A percentile compares a stretch with the other conserved stretches of the same genome.
These are phyloP conservation scores for Cuniculus paca DNA, from an alignment of 2,797 vertebrate species.

Conservation along the genomic window DNA sequence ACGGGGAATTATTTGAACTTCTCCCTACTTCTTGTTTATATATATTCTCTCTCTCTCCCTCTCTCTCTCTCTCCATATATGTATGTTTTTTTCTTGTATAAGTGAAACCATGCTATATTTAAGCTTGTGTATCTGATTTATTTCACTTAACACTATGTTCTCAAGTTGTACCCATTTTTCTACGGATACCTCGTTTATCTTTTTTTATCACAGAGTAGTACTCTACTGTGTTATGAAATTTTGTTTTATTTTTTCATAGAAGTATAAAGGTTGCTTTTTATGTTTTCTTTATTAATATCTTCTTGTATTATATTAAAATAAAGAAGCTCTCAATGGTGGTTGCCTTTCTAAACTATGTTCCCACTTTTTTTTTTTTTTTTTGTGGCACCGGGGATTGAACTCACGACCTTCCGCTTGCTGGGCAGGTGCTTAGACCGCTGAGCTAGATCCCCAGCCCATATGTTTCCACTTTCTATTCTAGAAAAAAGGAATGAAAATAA, in stretches of 20 bases:
- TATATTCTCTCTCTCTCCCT: not conserved
- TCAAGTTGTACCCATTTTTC: not conserved
- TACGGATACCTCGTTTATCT: not conserved
- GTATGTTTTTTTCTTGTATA: not conserved
- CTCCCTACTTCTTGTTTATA: not conserved
- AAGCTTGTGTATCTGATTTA: not conserved
- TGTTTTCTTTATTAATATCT: not conserved
- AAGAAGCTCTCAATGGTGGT: conserved; percentile 13
- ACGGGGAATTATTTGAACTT: not conserved
- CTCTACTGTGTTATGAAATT: not conserved
- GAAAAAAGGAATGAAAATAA: not conserved
- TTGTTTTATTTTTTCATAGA: not conserved
- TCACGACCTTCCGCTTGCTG: too few species aligned
- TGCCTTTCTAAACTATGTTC: conserved; percentile 4
- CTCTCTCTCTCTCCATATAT: not conserved
- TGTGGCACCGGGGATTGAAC: too few species aligned
- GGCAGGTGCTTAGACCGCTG: too few species aligned
- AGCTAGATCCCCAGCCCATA: too few species aligned
- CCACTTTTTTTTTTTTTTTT: too few species aligned
- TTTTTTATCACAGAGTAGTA: not conserved
- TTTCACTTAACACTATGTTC: not conserved
- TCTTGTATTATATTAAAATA: not conserved
- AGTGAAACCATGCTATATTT: not conserved
- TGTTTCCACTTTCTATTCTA: not conserved
- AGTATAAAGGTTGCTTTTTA: not conserved